Evolutionary conservation across 2,113 vertebrate genomes (phyloP).

Genomic region (Fulmarus glacialis): DNA sequence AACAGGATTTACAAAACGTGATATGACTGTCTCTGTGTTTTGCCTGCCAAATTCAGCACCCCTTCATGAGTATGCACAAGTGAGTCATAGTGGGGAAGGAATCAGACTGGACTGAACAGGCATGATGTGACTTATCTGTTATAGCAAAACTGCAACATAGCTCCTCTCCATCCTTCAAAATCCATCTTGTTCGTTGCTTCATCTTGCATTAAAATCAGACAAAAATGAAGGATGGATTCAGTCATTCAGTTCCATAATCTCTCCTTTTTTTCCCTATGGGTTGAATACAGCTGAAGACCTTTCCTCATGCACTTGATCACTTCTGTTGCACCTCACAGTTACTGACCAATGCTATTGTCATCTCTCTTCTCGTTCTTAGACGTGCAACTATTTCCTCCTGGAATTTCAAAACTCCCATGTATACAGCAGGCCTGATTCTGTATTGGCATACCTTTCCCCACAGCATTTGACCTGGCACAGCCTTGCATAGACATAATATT

Average conservation of each 20-base stretch:
- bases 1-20: conserved; percentile 31
- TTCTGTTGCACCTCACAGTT: not conserved
- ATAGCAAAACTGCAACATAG: not conserved
- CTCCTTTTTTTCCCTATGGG: not conserved
- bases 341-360: not conserved
- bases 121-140: not conserved
- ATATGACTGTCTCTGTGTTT: not conserved
- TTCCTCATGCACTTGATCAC: accelerated
- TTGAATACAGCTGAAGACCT: not conserved
- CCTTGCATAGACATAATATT: not conserved
- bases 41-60: conserved; percentile 47
- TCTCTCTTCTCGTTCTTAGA: not conserved
- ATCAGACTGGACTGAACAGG: not conserved
- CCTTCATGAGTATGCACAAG: not conserved
- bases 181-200: too few species aligned
- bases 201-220: too few species aligned
- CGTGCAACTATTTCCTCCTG: not conserved
- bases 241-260: not conserved
- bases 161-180: not conserved
- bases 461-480: not conserved
- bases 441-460: not conserved
- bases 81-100: not conserved
- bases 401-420: not conserved
- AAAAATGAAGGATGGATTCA: too few species aligned
- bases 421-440: not conserved